phyloP scores from a whole-genome alignment of 2,113 vertebrate species.

The Gopherus evgoodei region DNA sequence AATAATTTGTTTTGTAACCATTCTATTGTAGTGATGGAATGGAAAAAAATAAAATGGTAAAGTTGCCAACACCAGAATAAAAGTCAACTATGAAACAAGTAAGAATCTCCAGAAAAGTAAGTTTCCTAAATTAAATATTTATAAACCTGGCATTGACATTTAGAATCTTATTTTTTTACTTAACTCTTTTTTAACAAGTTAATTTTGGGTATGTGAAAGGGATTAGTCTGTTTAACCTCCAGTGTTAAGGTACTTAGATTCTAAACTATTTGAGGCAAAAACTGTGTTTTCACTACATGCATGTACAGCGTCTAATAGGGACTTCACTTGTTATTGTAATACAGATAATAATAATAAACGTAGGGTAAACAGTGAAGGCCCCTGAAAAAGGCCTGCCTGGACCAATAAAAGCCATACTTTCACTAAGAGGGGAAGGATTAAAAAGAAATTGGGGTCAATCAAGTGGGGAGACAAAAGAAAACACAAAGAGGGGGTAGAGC shows the following conservation, averaged over 20 bases:
- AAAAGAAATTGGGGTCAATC: conserved; percentile 31
- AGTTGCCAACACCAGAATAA: not conserved
- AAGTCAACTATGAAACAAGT: not conserved
- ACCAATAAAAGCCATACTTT: conserved; percentile 5
- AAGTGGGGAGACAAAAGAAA: not conserved
- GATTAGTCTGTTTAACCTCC: not conserved
- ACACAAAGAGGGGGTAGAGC: conserved; percentile 22
- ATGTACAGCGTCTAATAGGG: not conserved
- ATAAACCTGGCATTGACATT: not conserved
- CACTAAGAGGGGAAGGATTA: not conserved
- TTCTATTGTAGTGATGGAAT: not conserved
- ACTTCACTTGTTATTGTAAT: not conserved
- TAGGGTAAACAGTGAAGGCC: conserved; percentile 1
- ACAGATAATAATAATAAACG: conserved; percentile 22
- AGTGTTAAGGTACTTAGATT: conserved; percentile 15
- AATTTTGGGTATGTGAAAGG: not conserved
- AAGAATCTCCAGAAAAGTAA: not conserved
- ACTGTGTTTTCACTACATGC: not conserved
- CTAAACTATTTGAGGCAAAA: conserved; percentile 28
- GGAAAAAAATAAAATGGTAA: not conserved
- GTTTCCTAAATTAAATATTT: not conserved
- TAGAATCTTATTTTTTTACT: conserved; percentile 28
- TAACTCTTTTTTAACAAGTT: not conserved
- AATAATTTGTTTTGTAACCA: not conserved
- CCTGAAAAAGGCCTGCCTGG: conserved; percentile 25